Conservation (phyloP, 2,888 invertebrate species). For the Gastracanthus pulcherrimus region DNA sequence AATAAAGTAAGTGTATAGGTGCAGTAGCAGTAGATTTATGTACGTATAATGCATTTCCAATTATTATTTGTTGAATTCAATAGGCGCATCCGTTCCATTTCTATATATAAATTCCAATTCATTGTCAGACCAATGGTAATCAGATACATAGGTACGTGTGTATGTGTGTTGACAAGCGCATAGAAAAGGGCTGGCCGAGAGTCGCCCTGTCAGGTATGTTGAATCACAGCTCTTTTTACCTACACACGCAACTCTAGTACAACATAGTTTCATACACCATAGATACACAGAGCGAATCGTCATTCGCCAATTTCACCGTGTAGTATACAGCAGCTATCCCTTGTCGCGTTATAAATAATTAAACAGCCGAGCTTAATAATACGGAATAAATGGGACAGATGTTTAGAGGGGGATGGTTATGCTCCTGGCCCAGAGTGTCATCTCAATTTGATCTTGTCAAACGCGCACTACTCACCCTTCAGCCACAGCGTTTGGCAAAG, state of each 20-base stretch:
- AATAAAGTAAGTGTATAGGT: no score
- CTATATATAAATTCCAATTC: no score
- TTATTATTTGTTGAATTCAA: no score
- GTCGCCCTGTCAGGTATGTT: background rate
- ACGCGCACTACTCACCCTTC: constrained; percentile 56
- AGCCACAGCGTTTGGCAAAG: constrained; percentile 62
- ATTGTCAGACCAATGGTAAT: no score
- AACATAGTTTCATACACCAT: no score
- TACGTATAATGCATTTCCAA: no score
- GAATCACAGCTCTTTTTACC: background rate
- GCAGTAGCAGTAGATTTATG: no score
- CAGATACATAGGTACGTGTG: background rate
- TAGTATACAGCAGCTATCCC: background rate
- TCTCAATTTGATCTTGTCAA: constrained; percentile 61
- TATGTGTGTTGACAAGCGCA: constrained; percentile 10
- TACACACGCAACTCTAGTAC: no score
- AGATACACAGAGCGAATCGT: background rate
- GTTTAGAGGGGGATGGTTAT: constrained; percentile 48
- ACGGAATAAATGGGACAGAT: constrained; percentile 63
- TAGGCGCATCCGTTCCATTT: no score
- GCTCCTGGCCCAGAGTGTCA: constrained; percentile 59
- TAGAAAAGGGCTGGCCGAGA: background rate
- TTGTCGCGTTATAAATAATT: constrained; percentile 54
- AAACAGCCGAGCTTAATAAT: constrained; percentile 60
- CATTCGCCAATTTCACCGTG: background rate